These are phyloP conservation scores for Plagiodera versicolora DNA, from an alignment of 2,888 invertebrate species.

Conservation along the genomic window DNA sequence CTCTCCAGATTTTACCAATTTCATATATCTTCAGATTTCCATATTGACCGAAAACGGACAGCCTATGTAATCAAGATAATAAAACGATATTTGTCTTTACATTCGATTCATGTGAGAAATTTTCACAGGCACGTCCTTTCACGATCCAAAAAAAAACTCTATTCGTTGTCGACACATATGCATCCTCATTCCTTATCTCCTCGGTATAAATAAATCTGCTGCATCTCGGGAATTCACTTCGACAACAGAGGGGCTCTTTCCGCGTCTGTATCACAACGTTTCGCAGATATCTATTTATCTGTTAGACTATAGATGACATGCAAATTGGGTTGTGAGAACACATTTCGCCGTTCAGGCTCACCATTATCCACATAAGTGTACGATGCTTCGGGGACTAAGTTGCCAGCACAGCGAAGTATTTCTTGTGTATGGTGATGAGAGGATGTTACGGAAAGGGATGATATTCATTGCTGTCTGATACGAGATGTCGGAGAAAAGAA, in stretches of 20 bases:
- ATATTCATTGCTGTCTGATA: background rate
- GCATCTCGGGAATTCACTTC: background rate
- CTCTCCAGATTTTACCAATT: no score
- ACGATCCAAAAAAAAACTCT: background rate
- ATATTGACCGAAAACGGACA: no score
- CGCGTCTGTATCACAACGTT: background rate
- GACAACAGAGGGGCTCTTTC: background rate
- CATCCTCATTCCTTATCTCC: background rate
- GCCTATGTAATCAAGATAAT: no score
- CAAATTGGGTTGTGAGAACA: conserved; percentile 29
- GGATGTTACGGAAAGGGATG: background rate
- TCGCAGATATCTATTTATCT: background rate
- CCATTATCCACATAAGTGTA: conserved; percentile 30
- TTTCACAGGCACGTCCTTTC: no score
- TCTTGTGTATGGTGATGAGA: background rate
- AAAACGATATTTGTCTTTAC: no score
- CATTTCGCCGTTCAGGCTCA: conserved; percentile 25
- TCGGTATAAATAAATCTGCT: background rate
- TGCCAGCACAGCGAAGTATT: conserved; percentile 2
- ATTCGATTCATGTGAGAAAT: no score
- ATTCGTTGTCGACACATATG: background rate
- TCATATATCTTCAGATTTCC: no score
- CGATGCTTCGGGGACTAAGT: conserved; percentile 26
- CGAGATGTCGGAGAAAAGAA: background rate
- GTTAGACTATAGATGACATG: conserved; percentile 27